Base-by-base conservation (phyloP, 2,113 vertebrate species). In the Hyperopisus bebe region DNA sequence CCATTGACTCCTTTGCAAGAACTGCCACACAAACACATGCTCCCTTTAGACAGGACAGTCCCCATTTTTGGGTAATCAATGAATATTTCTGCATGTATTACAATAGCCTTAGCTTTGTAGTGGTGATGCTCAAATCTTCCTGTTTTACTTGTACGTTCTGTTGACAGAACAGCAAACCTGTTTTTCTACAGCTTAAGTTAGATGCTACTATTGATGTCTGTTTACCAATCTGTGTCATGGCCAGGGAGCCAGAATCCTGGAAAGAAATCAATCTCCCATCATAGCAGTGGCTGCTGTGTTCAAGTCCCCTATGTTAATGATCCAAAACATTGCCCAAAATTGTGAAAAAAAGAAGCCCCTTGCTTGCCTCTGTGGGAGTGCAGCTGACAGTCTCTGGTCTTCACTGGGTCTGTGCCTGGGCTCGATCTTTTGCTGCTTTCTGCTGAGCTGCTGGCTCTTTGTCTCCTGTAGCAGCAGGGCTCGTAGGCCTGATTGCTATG, bases 401-500 rank as follows among this genome's bases (percentile, higher is more conserved):
- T 24, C 42, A 3, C n/a, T 50, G 31, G 48, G 0, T 31, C 50
- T 53, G 50, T 55, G 24, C 31, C 48, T 53, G 48, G 31, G 50
- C 48, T 50, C 48, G 13, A 31, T 51, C 5, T 11, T 84, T 84
- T 84, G 82, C 35, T 84, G 82, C 44, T 47, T 47, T 82, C 31
- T 44, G 77, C 39, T 8, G 19, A 35, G 70, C n/a, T 50, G 24
- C 46, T 5, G 24, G 48, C 19, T 85, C 85, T 91, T 88, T 90
- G 89, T 92, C 86, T 89, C 55, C 27, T 46, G 44, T 21, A 88
- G 35, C 42, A 89, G 48, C 66, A 77, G 90, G 19, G 21, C 19
- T 66, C 66, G 42, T 66, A 62, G 89, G 21, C 35, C 82, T 88
- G 44, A 90, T 90, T 50, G 62, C 89, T 92, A 84, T 89, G 89